A percentile compares a stretch with the other conserved stretches of the same genome.
Evolutionary conservation across 2,888 invertebrate genomes (phyloP).

Genomic region (Acronicta aceris): DNA sequence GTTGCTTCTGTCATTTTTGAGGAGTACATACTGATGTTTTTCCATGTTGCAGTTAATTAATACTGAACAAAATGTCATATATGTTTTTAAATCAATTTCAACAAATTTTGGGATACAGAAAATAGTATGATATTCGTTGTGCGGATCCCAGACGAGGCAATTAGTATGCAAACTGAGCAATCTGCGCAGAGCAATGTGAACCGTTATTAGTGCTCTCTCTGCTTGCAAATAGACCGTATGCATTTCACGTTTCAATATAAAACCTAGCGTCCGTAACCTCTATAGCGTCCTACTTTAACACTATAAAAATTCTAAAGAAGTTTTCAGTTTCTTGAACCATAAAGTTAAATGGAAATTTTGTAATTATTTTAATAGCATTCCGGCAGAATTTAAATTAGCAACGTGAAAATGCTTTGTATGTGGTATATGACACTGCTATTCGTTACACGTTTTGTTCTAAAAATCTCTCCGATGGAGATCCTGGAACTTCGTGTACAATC

Average conservation of each 20-base stretch:
- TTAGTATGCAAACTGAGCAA: constrained; percentile 56
- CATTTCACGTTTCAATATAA: constrained; percentile 46
- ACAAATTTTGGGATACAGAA: constrained; percentile 7
- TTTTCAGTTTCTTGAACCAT: constrained; percentile 44
- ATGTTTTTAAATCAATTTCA: not conserved
- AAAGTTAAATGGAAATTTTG: constrained; percentile 29
- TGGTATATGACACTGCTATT: constrained; percentile 12
- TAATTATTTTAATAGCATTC: constrained; percentile 20
- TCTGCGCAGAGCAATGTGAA: constrained; percentile 39
- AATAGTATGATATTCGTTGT: constrained; percentile 34
- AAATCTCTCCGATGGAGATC: not conserved
- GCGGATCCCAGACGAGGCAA: constrained; percentile 27
- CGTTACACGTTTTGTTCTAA: constrained; percentile 1
- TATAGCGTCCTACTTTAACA: constrained; percentile 31
- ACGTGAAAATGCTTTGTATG: constrained; percentile 4
- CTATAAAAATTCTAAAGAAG: constrained; percentile 45
- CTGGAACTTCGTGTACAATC: too few species aligned
- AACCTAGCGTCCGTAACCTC: constrained; percentile 11
- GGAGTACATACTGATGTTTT: too few species aligned
- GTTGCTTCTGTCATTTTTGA: too few species aligned
- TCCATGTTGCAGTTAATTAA: too few species aligned
- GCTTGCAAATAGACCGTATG: constrained; percentile 51
- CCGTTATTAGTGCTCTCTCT: constrained; percentile 47
- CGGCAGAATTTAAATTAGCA: constrained; percentile 13
- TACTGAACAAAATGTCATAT: too few species aligned